A percentile compares a stretch with the other conserved stretches of the same genome.
Conservation (phyloP, 2,888 invertebrate species). For the Ypsolopha scabrella region DNA sequence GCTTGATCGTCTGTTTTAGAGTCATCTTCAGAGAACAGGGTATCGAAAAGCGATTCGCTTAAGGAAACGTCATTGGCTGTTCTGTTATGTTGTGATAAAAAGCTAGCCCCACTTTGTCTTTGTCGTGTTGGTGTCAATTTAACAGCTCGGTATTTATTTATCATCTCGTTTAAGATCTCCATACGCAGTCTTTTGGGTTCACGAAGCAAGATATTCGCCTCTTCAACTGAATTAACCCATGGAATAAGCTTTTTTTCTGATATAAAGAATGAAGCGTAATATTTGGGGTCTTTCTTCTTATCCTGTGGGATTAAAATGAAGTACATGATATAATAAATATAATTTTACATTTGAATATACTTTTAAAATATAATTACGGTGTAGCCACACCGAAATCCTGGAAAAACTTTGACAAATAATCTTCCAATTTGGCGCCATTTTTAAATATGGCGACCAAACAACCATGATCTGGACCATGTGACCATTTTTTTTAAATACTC, state of each 20-base stretch:
- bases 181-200: slow-evolving; percentile 70
- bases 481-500: too few species aligned
- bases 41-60: slow-evolving; percentile 60
- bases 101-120: slow-evolving; percentile 13
- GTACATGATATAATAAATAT: too few species aligned
- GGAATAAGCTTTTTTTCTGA: slow-evolving; percentile 65
- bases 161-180: slow-evolving; percentile 55
- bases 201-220: slow-evolving; percentile 75
- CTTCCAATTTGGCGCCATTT: too few species aligned
- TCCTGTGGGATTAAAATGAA: slow-evolving; percentile 32
- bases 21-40: slow-evolving; percentile 53
- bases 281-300: slow-evolving; percentile 65
- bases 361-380: too few species aligned
- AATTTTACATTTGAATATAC: too few species aligned
- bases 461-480: too few species aligned
- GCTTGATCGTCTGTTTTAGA: slow-evolving; percentile 35
- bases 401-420: too few species aligned
- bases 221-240: slow-evolving; percentile 82
- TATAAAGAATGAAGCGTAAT: slow-evolving; percentile 62
- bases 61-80: slow-evolving; percentile 56
- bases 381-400: too few species aligned
- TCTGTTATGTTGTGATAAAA: slow-evolving; percentile 13
- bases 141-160: slow-evolving; percentile 25
- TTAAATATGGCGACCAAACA: too few species aligned
- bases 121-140: slow-evolving; percentile 31